These are phyloP conservation scores for Oncorhynchus nerka DNA, from an alignment of 2,113 vertebrate genomes.

Conservation along the genomic window DNA sequence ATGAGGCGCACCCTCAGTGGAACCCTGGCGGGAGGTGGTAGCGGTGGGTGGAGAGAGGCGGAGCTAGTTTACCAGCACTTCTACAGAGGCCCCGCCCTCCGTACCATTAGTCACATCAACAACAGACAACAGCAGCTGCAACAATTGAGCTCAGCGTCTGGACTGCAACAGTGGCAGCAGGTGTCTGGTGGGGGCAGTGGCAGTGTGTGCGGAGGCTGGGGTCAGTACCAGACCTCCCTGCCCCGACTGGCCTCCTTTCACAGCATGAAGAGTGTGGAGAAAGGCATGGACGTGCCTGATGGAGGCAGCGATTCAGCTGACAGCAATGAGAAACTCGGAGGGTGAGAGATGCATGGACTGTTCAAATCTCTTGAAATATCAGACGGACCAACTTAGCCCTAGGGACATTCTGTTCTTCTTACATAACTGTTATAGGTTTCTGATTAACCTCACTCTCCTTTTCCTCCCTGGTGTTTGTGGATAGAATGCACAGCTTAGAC, in stretches of 20 bases:
- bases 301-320: constrained; percentile 69
- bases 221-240: constrained; percentile 65
- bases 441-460: background rate
- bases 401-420: background rate
- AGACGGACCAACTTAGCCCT: background rate
- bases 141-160: constrained; percentile 48
- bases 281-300: constrained; percentile 70
- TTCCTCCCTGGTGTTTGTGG: constrained; percentile 16
- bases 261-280: constrained; percentile 79
- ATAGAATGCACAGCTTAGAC: constrained; percentile 84
- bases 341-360: constrained; percentile 70
- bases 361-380: background rate
- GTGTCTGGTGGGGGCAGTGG: constrained; percentile 7
- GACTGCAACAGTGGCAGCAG: constrained; percentile 47
- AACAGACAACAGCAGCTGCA: constrained; percentile 75
- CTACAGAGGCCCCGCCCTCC: constrained; percentile 86
- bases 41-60: constrained; percentile 69
- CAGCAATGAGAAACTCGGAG: constrained; percentile 65
- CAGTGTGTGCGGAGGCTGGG: constrained; percentile 64
- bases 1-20: constrained; percentile 67
- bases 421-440: background rate
- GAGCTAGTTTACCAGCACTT: constrained; percentile 71
- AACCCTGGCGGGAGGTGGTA: constrained; percentile 58
- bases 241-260: constrained; percentile 75
- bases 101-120: constrained; percentile 87